Evolutionary conservation across 2,113 vertebrate species (phyloP), one percentile per base, ranked within the genome.

Genomic region (Vireo altiloquus): DNA sequence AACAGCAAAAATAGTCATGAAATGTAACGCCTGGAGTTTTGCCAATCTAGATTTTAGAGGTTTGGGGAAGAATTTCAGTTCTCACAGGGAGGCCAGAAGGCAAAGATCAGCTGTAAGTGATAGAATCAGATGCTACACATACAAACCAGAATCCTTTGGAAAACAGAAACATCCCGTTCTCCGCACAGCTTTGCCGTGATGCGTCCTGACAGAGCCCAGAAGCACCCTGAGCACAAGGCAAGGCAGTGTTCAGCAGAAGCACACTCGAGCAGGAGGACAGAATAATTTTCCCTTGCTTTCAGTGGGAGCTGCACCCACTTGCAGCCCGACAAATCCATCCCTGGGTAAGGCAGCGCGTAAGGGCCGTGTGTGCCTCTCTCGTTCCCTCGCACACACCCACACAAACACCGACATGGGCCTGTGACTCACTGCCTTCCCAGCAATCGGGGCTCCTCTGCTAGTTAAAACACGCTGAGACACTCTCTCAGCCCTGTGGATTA

Each of bases 351-450:
- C 50, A n/a, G 69, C 3, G 0, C 2, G 22, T 15, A 39, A 8
- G 1, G 20, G 54, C 92, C 8, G 11, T 13, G 39, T 68, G 42
- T 39, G 81, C 59, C 47, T 64, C 50, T 46, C 57, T 50, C 7
- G 4, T 35, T 70, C 74, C 70, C 82, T 52, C 60, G 6, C 87
- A 59, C 91, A 91, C 95, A 95, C 95, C 92, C 68, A 91, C 75
- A 71, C 92, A 96, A 77, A 83, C 70, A 80, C 69, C 89, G 89
- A 47, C 91, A 14, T 7, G 77, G 6, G 7, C 85, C 75, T 5
- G 56, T 96, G 95, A 96, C 78, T 97, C 97, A 97, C 87, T 6
- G 16, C 40, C 92, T 97, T 96, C 94, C 89, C 94, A 92, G 95
- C 84, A 94, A 15, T 9, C 7, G 3, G 78, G 92, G 72, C 74